phyloP scores from a whole-genome alignment of 2,797 vertebrate genomes.

The Acipenser transmontanus region DNA sequence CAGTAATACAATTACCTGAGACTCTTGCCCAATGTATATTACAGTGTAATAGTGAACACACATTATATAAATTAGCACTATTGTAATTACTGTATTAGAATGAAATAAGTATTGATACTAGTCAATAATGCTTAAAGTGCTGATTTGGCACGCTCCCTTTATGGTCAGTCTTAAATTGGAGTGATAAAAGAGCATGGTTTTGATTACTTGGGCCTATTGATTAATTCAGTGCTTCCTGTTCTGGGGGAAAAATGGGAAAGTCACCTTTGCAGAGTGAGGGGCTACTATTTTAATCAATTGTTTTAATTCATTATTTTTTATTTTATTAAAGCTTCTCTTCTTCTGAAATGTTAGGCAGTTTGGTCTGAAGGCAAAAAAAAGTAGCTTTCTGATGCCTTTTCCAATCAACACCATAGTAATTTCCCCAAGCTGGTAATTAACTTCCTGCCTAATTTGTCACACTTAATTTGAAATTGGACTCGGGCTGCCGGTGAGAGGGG shows the following conservation, averaged over 20 bases:
- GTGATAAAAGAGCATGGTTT: too few species aligned
- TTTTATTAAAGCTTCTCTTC: conserved; percentile 47
- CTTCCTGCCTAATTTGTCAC: conserved; percentile 61
- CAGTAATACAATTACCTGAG: too few species aligned
- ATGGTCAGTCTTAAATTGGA: too few species aligned
- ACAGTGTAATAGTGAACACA: too few species aligned
- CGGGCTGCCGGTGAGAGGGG: conserved; percentile 26
- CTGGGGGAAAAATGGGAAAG: conserved; percentile 38
- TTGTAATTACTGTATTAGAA: too few species aligned
- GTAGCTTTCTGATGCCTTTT: conserved; percentile 51
- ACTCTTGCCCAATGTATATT: too few species aligned
- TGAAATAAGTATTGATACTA: too few species aligned
- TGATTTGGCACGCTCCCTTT: too few species aligned
- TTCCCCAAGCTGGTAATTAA: conserved; percentile 67
- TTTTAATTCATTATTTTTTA: conserved; percentile 46
- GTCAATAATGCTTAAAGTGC: too few species aligned
- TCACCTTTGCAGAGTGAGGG: conserved; percentile 45
- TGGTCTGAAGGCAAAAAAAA: conserved; percentile 43
- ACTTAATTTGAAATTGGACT: conserved; percentile 62
- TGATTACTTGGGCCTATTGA: too few species aligned
- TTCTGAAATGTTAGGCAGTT: conserved; percentile 33
- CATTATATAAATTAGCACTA: too few species aligned
- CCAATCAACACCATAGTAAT: conserved; percentile 61
- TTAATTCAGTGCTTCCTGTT: too few species aligned
- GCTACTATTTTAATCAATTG: conserved; percentile 33